Base-by-base conservation (phyloP, 2,113 vertebrate genomes). In the Pseudolaguvia tuberculata region DNA sequence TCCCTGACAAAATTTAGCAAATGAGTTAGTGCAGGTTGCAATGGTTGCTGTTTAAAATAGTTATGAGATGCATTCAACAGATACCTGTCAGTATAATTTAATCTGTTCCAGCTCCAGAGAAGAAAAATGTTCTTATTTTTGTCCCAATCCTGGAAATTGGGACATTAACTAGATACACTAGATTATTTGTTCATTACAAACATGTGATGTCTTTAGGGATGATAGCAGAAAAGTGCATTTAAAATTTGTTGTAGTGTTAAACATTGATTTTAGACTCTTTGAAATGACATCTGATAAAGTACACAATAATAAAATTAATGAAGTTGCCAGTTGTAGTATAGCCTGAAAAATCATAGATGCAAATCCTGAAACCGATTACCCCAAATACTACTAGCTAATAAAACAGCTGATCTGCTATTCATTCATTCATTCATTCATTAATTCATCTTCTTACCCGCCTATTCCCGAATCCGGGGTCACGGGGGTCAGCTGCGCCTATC, bases 41-140 rank as follows among this genome's bases (percentile, higher is more conserved):
- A 61, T 56, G 65, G 62, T 71, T 53, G 76, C 80, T 69, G 61
- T 62, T 68, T 85, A 84, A 83, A 82, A 76, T 71, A 61, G 77
- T 84, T 85, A 79, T 70, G 42, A 75, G 76, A 76, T 66, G 72
- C 79, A 75, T 42, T 62, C 70, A 68, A 68, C 79, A 56, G 70
- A 79, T 63, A 70, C 69, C 66, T 71, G 76, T 29, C 51, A 56
- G 62, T 63, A 56, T 73, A 79, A 81, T 80, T 72, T 81, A 75
- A 85, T 83, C 78, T 78, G 61, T 42, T 42, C 23, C 73, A 17
- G 59, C 61, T 77, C 52, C 67, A 35, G 73, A 9, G 51, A 82
- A 65, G 61, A 73, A 73, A 59, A 53, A 59, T 42, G 73, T 77
- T 76, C 42, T 51, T 25, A 31, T 42, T 45, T 55, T 58, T 63